phyloP scores from a whole-genome alignment of 2,888 invertebrate genomes.

The Cryptocheilus praepositus region DNA sequence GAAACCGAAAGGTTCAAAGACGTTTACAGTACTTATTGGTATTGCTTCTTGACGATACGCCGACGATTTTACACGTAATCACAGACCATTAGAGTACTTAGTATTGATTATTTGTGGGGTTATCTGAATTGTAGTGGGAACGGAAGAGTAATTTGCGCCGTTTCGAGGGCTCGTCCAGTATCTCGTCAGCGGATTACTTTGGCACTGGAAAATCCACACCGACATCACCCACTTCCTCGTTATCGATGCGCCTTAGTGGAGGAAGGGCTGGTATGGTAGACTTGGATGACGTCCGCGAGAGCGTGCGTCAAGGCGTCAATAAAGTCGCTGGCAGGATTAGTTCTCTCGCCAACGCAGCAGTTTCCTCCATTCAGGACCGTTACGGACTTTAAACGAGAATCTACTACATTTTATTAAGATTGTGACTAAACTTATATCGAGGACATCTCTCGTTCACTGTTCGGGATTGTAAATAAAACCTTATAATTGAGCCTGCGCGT shows the following conservation, averaged over 20 bases:
- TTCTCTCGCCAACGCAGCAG: slow-evolving; percentile 94
- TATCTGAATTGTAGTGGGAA: slow-evolving; percentile 74
- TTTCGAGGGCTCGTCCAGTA: slow-evolving; percentile 95
- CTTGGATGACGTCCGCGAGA: slow-evolving; percentile 97
- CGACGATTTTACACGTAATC: no score
- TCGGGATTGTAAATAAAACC: slow-evolving; percentile 70
- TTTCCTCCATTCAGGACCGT: slow-evolving; percentile 90
- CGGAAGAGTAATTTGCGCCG: slow-evolving; percentile 79
- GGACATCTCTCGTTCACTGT: slow-evolving; percentile 60
- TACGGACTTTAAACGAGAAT: slow-evolving; percentile 67
- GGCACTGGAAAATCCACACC: slow-evolving; percentile 77
- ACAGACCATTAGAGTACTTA: slow-evolving; percentile 1
- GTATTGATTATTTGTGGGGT: slow-evolving; percentile 1
- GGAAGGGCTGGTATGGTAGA: slow-evolving; percentile 77
- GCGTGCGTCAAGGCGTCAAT: slow-evolving; percentile 96
- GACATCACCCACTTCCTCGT: slow-evolving; percentile 64
- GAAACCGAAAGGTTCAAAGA: no score
- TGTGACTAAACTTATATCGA: slow-evolving; percentile 57
- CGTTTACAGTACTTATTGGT: no score
- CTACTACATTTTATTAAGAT: slow-evolving; percentile 53
- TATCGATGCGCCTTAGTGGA: slow-evolving; percentile 63
- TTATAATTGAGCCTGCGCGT: slow-evolving; percentile 52
- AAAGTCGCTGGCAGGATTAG: slow-evolving; percentile 98
- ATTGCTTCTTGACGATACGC: no score
- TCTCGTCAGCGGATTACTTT: slow-evolving; percentile 98